phyloP scores from a whole-genome alignment of 2,888 invertebrate species.

The Phasia obesa region DNA sequence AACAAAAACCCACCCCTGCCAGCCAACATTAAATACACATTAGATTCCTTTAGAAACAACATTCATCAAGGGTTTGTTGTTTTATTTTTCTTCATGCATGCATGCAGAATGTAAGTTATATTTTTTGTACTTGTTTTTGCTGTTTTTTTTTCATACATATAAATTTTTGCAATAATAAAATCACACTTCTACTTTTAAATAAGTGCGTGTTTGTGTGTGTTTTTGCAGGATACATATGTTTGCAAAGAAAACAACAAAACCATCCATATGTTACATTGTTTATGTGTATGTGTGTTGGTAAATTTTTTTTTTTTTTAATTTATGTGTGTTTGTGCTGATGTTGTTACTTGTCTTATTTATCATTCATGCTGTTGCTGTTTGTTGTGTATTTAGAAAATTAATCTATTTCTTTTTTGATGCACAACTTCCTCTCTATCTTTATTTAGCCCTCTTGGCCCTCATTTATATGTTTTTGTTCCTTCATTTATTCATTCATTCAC shows the following conservation, averaged over 20 bases:
- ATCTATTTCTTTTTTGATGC: conserved; percentile 64
- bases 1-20: conserved; percentile 35
- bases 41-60: conserved; percentile 64
- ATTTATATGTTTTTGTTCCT: background rate
- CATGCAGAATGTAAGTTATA: too few relatives aligned
- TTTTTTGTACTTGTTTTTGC: too few relatives aligned
- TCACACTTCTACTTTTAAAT: conserved; percentile 61
- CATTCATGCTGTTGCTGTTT: conserved; percentile 53
- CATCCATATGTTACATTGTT: conserved; percentile 64
- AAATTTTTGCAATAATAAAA: conserved; percentile 60
- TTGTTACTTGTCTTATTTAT: conserved; percentile 55
- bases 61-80: conserved; percentile 48
- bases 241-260: conserved; percentile 47
- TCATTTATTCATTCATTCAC: conserved; percentile 7
- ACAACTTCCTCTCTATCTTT: conserved; percentile 38
- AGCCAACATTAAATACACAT: conserved; percentile 56
- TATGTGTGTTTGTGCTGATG: conserved; percentile 32
- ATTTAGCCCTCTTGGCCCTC: conserved; percentile 20
- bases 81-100: too few relatives aligned
- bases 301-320: conserved; percentile 25
- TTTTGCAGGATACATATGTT: conserved; percentile 43
- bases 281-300: conserved; percentile 21
- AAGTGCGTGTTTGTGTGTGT: background rate
- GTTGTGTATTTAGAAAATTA: conserved; percentile 69
- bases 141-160: conserved; percentile 20